Evolutionary conservation across 2,113 vertebrate species (phyloP), one percentile per base, ranked within the genome.

Genomic region (Rhynchopsitta pachyrhyncha): DNA sequence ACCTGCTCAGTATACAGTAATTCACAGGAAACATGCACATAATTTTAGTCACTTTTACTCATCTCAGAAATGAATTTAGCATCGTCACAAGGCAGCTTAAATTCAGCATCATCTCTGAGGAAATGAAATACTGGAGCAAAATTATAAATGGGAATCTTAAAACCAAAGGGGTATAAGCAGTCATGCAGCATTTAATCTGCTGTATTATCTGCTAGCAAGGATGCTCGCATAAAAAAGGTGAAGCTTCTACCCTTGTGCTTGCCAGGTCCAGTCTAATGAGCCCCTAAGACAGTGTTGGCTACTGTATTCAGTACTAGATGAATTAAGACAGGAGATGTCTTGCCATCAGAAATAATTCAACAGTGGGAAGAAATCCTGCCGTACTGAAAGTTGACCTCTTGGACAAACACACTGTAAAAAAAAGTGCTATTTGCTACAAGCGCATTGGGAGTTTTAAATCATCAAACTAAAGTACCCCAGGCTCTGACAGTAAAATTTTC

Each of bases 401-500:
- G 98, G 98, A 98, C 98, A 98, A 98, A 98, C 97, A 98, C 13
- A 39, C 81, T 96, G 82, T 97, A 97, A 98, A 98, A 98, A 98
- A 98, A 98, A 97, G 87, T 97, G 94, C 94, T 97, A 97, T 98
- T 98, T 98, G 97, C 97, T 97, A 97, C 1, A 42, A 97, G 98
- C 24, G 1, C 94, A 88, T 92, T 90, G 98, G 97, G 98, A 97
- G 97, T 97, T 98, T 98, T 98, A 98, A 98, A 98, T 98, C 98
- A 98, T 97, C 96, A 97, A 97, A 97, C 97, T 97, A 97, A 98
- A 97, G 97, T 97, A 98, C 97, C 97, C 91, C 90, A 97, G 97
- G 97, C 98, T 98, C 97, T 88, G 94, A 97, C 97, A 98, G 98
- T 98, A 98, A 98, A 98, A 98, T 98, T 98, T 98, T 98, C 98